Evolutionary conservation across 1,140 invertebrate genomes (phyloP).

Genomic region (Saccostrea echinata): DNA sequence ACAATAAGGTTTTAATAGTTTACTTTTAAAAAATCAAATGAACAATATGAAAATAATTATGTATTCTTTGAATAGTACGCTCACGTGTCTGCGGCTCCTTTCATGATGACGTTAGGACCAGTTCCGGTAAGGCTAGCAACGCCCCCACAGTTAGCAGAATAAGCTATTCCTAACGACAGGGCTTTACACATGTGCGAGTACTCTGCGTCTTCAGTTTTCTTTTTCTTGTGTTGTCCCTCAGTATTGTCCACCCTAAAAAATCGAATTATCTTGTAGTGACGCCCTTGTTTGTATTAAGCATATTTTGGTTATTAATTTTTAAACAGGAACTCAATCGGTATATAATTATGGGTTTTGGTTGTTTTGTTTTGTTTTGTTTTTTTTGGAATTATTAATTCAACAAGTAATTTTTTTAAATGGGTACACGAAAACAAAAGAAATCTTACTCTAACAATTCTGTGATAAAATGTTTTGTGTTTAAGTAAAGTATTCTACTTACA

Average conservation of each 20-base stretch:
- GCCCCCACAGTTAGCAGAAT: slow-evolving; percentile 90
- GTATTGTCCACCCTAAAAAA: neutral
- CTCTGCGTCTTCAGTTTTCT: slow-evolving; percentile 49
- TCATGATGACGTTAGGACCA: slow-evolving; percentile 91
- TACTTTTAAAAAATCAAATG: too few species aligned
- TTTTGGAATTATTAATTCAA: too few species aligned
- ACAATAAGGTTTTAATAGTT: too few species aligned
- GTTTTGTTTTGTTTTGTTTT: too few species aligned
- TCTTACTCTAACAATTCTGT: too few species aligned
- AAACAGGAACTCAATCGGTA: too few species aligned
- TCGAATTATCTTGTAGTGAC: neutral
- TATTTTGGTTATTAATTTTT: too few species aligned
- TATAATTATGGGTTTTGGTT: too few species aligned
- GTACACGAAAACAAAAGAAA: too few species aligned
- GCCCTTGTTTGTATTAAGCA: too few species aligned
- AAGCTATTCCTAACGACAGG: slow-evolving; percentile 86
- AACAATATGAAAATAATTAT: neutral
- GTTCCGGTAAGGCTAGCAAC: slow-evolving; percentile 93
- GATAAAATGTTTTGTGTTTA: too few species aligned
- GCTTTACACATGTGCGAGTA: slow-evolving; percentile 70
- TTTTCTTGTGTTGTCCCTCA: neutral
- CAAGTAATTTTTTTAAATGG: too few species aligned
- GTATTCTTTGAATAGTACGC: neutral
- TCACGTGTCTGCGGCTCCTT: slow-evolving; percentile 68
- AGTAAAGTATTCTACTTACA: neutral